Percentiles rank a stretch among this genome's conserved stretches.
phyloP scores from a whole-genome alignment of 2,888 invertebrate genomes.

The Germaria angustata region DNA sequence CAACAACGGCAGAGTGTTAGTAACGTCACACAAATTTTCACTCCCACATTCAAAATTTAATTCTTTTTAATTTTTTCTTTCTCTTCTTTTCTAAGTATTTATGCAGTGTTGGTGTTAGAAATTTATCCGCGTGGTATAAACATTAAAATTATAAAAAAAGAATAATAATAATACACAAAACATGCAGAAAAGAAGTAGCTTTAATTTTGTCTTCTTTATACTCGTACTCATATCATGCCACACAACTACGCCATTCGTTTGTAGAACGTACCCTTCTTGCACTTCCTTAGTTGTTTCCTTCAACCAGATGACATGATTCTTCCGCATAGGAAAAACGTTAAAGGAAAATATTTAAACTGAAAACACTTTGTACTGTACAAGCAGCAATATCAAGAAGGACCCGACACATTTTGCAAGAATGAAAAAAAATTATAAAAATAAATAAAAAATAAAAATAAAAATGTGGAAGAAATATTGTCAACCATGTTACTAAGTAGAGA shows the following conservation, averaged over 20 bases:
- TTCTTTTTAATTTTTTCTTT: too few species aligned
- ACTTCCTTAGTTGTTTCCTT: conserved; percentile 8
- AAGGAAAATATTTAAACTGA: conserved; percentile 39
- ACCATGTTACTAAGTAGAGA: conserved; percentile 28
- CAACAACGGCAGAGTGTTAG: not conserved
- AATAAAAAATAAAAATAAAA: too few species aligned
- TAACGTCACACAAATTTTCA: conserved; percentile 15
- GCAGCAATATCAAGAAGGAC: not conserved
- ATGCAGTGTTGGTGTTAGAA: not conserved
- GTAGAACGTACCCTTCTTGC: not conserved
- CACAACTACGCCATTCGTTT: not conserved
- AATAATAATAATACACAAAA: too few species aligned
- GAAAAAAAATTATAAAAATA: too few species aligned
- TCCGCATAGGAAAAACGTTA: conserved; percentile 29
- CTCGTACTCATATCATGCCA: not conserved
- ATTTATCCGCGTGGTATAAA: conserved; percentile 15
- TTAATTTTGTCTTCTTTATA: conserved; percentile 23
- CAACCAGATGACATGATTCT: conserved; percentile 49
- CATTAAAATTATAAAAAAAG: not conserved
- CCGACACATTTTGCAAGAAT: not conserved
- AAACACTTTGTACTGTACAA: conserved; percentile 42
- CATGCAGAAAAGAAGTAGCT: too few species aligned
- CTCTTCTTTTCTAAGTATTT: not conserved
- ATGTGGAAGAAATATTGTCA: conserved; percentile 4
- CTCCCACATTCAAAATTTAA: conserved; percentile 9